Conservation (phyloP, 2,797 vertebrate genomes). For the Poeciliopsis infans region DNA sequence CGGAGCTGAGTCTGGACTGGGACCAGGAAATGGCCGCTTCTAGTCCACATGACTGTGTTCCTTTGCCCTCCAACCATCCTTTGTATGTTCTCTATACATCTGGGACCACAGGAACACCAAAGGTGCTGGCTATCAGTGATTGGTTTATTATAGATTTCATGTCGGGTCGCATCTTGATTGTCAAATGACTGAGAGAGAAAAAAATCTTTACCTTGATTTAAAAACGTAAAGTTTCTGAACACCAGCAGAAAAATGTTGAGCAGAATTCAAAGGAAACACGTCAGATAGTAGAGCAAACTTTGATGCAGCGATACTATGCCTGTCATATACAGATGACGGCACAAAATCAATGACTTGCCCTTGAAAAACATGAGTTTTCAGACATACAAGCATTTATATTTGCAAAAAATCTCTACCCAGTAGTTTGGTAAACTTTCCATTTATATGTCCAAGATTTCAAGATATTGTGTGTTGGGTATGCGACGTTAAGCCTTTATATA, state of each 20-base stretch:
- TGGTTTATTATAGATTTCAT: neutral
- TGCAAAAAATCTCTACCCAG: neutral
- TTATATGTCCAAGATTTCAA: neutral
- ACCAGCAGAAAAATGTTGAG: neutral
- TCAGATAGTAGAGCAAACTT: neutral
- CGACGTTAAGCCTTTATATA: neutral
- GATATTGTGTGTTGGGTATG: neutral
- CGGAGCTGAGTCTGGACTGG: slow-evolving; percentile 88
- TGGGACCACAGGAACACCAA: slow-evolving; percentile 94
- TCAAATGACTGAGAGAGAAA: neutral
- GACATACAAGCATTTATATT: neutral
- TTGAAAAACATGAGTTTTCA: neutral
- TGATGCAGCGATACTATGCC: neutral
- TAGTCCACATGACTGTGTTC: slow-evolving; percentile 84
- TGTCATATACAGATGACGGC: neutral
- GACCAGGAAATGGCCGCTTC: slow-evolving; percentile 90
- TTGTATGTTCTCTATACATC: slow-evolving; percentile 97
- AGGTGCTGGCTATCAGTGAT: slow-evolving; percentile 77
- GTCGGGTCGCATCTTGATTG: neutral
- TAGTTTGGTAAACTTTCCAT: neutral
- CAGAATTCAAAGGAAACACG: neutral
- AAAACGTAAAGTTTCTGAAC: neutral
- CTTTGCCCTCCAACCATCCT: slow-evolving; percentile 89
- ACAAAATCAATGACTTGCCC: neutral
- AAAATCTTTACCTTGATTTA: neutral